A percentile compares a stretch with the other conserved stretches of the same genome.
phyloP scores from a whole-genome alignment of 2,113 vertebrate species.

The Cephalophus harveyi region DNA sequence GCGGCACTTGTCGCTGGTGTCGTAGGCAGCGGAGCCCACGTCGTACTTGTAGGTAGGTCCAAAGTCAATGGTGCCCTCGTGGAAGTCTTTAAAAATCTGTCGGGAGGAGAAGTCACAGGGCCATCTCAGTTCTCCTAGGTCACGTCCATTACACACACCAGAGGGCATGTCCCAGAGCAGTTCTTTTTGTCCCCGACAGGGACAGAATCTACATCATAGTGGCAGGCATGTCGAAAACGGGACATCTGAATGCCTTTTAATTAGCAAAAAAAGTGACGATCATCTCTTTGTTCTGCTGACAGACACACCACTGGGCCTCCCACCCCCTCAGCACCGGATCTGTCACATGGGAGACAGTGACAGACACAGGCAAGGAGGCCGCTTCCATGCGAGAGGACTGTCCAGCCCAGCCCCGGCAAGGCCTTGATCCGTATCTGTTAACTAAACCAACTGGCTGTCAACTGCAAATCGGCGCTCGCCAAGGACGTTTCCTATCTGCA shows the following conservation, averaged over 20 bases:
- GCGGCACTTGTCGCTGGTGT: constrained; percentile 87
- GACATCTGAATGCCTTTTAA: background rate
- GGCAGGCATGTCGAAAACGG: background rate
- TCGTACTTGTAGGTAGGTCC: constrained; percentile 88
- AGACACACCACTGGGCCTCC: background rate
- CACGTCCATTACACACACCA: fast-evolving
- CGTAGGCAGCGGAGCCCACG: constrained; percentile 84
- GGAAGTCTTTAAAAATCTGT: constrained; percentile 87
- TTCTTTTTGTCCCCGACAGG: background rate
- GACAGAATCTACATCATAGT: fast-evolving
- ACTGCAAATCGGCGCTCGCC: background rate
- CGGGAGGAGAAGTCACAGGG: background rate
- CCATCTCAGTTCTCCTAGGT: background rate
- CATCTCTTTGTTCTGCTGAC: fast-evolving
- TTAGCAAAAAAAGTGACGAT: background rate
- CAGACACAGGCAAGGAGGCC: background rate
- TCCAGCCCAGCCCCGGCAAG: fast-evolving
- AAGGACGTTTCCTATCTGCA: background rate
- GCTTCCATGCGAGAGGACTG: fast-evolving
- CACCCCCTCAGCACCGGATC: fast-evolving
- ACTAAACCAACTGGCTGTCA: fast-evolving
- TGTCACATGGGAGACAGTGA: background rate
- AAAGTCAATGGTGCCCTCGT: constrained; percentile 86
- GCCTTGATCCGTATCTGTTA: fast-evolving
- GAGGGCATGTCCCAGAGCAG: background rate